Evolutionary conservation across 2,888 invertebrate species (phyloP).

Genomic region (Drosophila gaucha): DNA sequence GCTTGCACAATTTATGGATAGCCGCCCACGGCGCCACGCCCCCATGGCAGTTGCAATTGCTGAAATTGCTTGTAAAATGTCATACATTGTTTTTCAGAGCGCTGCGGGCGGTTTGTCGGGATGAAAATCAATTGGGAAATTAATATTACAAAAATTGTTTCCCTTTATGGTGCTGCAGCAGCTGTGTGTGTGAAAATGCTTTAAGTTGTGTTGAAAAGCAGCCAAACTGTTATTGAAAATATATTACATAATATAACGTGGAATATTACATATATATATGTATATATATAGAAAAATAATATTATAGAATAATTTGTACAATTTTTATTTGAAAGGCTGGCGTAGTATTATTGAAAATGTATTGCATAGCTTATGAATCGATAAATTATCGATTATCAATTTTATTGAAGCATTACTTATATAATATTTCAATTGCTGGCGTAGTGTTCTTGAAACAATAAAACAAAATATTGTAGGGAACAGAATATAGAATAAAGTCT

Average conservation of each 20-base stretch:
- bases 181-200: background rate
- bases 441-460: no score
- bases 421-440: no score
- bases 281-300: background rate
- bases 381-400: background rate
- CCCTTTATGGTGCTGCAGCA: slow-evolving; percentile 1
- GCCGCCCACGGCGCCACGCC: background rate
- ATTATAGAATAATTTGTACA: no score
- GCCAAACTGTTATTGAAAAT: background rate
- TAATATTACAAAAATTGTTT: slow-evolving; percentile 10
- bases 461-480: no score
- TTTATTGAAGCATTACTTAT: no score
- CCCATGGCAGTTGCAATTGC: slow-evolving; percentile 5
- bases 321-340: no score
- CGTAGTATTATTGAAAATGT: background rate
- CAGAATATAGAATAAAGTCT: no score
- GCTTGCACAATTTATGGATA: slow-evolving; percentile 38
- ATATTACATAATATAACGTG: background rate
- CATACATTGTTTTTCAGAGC: slow-evolving; percentile 27
- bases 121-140: slow-evolving; percentile 15
- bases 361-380: no score
- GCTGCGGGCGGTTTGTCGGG: slow-evolving; percentile 5
- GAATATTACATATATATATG: background rate
- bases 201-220: background rate
- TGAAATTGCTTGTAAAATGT: slow-evolving; percentile 39